Evolutionary conservation across 2,888 invertebrate genomes (phyloP).

Genomic region (Eupithecia dodoneata): DNA sequence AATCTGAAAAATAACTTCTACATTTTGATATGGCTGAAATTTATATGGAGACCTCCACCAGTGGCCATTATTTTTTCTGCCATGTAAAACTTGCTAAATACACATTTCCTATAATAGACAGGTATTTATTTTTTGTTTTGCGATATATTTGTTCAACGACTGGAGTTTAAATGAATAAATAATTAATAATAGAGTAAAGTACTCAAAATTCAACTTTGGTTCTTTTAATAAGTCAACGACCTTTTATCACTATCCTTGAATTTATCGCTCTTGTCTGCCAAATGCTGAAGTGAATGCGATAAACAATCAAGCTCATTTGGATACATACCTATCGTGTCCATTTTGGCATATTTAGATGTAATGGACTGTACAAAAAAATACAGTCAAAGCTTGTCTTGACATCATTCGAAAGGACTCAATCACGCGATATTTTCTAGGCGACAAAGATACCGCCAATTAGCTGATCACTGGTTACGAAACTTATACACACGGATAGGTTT

Average conservation of each 20-base stretch:
- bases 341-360: background rate
- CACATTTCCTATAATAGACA: background rate
- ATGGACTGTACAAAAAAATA: background rate
- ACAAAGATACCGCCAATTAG: conserved; percentile 7
- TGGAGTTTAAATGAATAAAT: background rate
- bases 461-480: conserved; percentile 1
- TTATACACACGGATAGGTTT: background rate
- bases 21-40: background rate
- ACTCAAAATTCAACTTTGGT: background rate
- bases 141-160: background rate
- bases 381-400: background rate
- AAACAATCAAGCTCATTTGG: conserved; percentile 27
- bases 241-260: conserved; percentile 78
- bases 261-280: conserved; percentile 65
- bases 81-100: background rate
- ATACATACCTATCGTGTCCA: conserved; percentile 18
- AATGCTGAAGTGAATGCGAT: conserved; percentile 50
- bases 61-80: background rate
- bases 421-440: conserved; percentile 16
- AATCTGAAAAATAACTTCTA: background rate
- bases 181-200: background rate
- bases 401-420: background rate
- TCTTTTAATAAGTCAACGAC: conserved; percentile 66
- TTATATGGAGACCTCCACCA: background rate
- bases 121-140: background rate